These are phyloP conservation scores for Peromyscus nudipes DNA, from an alignment of 2,797 vertebrate genomes.

Conservation along the genomic window DNA sequence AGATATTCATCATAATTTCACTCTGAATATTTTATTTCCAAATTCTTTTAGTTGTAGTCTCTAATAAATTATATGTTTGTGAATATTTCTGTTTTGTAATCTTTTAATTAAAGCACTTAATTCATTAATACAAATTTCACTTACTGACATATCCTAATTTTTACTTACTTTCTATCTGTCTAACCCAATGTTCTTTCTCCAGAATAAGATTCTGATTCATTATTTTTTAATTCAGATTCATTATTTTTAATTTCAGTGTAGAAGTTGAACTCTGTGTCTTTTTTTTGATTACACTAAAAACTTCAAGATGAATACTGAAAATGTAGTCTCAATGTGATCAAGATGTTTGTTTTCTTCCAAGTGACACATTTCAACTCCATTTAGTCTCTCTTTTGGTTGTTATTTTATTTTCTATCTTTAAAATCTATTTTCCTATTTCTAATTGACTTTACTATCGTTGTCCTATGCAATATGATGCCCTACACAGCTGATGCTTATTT, in stretches of 20 bases:
- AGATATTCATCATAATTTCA: background rate
- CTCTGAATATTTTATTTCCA: background rate
- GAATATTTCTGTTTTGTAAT: background rate
- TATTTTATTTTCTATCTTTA: background rate
- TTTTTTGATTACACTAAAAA: background rate
- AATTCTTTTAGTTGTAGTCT: background rate
- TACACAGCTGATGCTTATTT: background rate
- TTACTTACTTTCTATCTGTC: background rate
- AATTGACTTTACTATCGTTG: background rate
- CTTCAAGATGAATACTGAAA: background rate
- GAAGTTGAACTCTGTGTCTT: background rate
- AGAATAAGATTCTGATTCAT: background rate
- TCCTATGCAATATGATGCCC: background rate
- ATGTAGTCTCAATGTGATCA: background rate
- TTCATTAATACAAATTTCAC: background rate
- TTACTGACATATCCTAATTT: background rate
- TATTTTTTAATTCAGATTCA: background rate
- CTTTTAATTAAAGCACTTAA: slow-evolving; percentile 1
- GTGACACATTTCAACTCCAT: background rate
- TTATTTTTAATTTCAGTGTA: background rate
- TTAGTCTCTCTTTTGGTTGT: background rate
- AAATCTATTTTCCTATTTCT: background rate
- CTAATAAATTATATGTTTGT: background rate
- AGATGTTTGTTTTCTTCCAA: background rate
- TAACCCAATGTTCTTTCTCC: background rate